A percentile compares a stretch with the other conserved stretches of the same genome.
These are phyloP conservation scores for Monochamus alternatus DNA, from an alignment of 2,888 invertebrate genomes.

Conservation along the genomic window DNA sequence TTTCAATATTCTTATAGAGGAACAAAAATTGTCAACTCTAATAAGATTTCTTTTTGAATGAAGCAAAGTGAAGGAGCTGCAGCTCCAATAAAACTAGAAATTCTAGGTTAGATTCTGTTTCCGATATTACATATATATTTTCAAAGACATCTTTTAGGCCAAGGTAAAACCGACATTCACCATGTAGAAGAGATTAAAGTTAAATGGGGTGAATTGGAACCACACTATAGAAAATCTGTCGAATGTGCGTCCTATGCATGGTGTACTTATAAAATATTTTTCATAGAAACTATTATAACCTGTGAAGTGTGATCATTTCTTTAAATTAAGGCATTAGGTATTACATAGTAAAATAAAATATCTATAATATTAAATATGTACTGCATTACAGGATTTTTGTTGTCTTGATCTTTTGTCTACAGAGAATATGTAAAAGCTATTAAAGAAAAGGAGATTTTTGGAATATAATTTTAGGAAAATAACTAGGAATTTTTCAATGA, in stretches of 20 bases:
- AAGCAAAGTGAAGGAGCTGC: neutral
- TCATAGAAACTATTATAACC: neutral
- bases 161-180: neutral
- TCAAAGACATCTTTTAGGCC: neutral
- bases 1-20: neutral
- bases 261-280: neutral
- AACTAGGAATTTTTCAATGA: no score
- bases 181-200: constrained; percentile 4
- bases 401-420: no score
- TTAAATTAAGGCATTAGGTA: neutral
- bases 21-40: neutral
- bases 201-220: constrained; percentile 1
- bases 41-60: constrained; percentile 4
- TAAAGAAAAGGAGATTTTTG: no score
- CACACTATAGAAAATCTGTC: neutral
- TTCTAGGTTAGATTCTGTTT: constrained; percentile 1
- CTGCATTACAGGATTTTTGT: neutral
- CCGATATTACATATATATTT: constrained; percentile 8
- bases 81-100: constrained; percentile 14
- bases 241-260: neutral
- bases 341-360: no score
- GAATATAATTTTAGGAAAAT: no score
- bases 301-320: neutral
- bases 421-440: no score
- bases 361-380: neutral